Evolutionary conservation across 2,797 vertebrate species (phyloP).

Genomic region (Cynopterus sphinx): DNA sequence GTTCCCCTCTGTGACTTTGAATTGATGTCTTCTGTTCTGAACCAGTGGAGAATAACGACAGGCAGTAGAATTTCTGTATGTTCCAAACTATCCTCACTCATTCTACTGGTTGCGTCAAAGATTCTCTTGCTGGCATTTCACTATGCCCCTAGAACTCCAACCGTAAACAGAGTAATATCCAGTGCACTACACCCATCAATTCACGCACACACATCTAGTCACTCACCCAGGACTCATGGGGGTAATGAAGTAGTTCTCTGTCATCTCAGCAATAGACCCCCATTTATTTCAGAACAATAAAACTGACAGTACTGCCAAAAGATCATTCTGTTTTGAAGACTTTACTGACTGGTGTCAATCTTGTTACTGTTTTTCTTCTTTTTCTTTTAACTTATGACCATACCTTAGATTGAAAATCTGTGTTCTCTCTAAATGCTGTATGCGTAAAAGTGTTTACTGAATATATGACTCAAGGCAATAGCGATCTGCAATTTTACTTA

Average conservation of each 20-base stretch:
- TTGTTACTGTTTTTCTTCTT: not conserved
- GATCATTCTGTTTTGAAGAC: not conserved
- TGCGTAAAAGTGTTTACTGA: not conserved
- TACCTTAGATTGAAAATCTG: not conserved
- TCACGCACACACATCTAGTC: not conserved
- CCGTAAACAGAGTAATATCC: constrained; percentile 27
- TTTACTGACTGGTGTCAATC: not conserved
- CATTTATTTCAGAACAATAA: constrained; percentile 11
- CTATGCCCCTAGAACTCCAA: constrained; percentile 42
- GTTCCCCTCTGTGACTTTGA: constrained; percentile 40
- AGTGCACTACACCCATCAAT: not conserved
- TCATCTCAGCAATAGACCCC: not conserved
- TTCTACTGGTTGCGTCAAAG: not conserved
- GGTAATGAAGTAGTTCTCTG: constrained; percentile 15
- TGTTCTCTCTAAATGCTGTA: not conserved
- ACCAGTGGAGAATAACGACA: constrained; percentile 32
- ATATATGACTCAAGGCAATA: not conserved
- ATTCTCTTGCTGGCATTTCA: not conserved
- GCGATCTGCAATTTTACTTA: not conserved
- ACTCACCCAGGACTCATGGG: not conserved
- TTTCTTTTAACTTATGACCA: not conserved
- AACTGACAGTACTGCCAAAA: not conserved
- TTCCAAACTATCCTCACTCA: not conserved
- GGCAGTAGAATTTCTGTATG: constrained; percentile 30
- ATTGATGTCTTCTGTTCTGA: constrained; percentile 63